A percentile compares a stretch with the other conserved stretches of the same genome.
phyloP scores from a whole-genome alignment of 1,140 invertebrate genomes.

The Magallana ariakensis region DNA sequence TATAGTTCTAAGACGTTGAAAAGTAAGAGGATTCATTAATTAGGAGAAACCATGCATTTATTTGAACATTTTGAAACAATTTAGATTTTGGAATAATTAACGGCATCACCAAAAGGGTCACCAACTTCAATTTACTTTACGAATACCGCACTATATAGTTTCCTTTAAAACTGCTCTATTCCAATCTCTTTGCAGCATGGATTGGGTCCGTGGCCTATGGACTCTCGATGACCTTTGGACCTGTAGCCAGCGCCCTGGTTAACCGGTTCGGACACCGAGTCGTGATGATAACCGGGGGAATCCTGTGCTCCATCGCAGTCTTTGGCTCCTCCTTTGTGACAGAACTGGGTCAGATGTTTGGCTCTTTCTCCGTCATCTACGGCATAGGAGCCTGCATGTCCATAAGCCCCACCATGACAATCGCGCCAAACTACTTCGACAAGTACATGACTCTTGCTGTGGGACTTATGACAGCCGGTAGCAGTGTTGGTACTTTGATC shows the following conservation, averaged over 20 bases:
- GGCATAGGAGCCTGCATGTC: conserved; percentile 69
- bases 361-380: conserved; percentile 69
- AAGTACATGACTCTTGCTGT: conserved; percentile 68
- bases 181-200: conserved; percentile 67
- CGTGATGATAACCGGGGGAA: conserved; percentile 65
- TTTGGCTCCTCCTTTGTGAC: conserved; percentile 67
- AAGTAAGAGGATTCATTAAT: too few relatives aligned
- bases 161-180: too few relatives aligned
- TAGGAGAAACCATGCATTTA: too few relatives aligned
- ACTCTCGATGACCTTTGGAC: conserved; percentile 71
- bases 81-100: too few relatives aligned
- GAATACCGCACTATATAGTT: too few relatives aligned
- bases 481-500: conserved; percentile 70
- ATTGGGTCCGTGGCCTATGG: conserved; percentile 71
- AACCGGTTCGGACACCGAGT: conserved; percentile 65
- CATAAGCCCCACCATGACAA: conserved; percentile 68
- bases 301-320: conserved; percentile 66
- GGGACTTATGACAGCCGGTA: conserved; percentile 71
- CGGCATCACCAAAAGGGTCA: too few relatives aligned
- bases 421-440: conserved; percentile 71
- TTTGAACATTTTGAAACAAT: too few relatives aligned
- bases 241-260: conserved; percentile 64
- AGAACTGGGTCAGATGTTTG: conserved; percentile 62
- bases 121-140: too few relatives aligned
- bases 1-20: too few relatives aligned